A percentile compares a stretch with the other conserved stretches of the same genome.
Evolutionary conservation across 1,140 invertebrate species (phyloP).

Genomic region (Andricus grossulariae): DNA sequence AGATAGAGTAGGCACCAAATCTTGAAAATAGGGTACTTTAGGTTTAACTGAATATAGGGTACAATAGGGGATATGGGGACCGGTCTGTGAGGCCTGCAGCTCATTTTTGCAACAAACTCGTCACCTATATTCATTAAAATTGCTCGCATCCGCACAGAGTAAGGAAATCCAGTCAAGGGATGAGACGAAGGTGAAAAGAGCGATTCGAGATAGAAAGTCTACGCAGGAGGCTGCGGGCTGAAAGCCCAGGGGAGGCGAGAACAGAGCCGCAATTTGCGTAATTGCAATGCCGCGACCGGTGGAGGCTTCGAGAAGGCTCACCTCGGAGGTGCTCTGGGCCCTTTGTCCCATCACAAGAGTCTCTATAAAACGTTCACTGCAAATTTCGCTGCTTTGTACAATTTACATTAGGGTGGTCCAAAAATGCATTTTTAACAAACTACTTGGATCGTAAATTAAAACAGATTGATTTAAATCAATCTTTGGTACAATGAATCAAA

Average conservation of each 20-base stretch:
- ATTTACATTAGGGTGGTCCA: no score
- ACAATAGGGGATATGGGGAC: no score
- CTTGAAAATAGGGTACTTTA: no score
- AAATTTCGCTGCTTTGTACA: constrained; percentile 53
- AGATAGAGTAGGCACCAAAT: no score
- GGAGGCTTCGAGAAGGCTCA: constrained; percentile 50
- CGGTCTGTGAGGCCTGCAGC: no score
- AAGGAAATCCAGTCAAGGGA: background rate
- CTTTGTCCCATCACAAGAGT: constrained; percentile 44
- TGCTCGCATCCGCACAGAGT: constrained; percentile 38
- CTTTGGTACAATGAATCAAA: no score
- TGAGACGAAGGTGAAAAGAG: constrained; percentile 47
- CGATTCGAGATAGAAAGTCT: constrained; percentile 53
- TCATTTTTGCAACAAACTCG: constrained; percentile 51
- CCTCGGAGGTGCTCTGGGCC: constrained; percentile 43
- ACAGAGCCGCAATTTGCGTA: constrained; percentile 73
- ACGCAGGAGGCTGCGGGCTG: constrained; percentile 52
- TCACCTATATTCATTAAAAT: constrained; percentile 52
- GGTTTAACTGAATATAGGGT: no score
- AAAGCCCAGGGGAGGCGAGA: constrained; percentile 67
- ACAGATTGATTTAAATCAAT: no score
- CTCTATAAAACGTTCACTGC: constrained; percentile 56
- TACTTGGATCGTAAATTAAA: no score
- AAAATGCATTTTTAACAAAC: no score
- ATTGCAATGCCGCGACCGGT: constrained; percentile 62